These are phyloP conservation scores for Bhutanitis thaidina DNA, from an alignment of 2,888 invertebrate genomes.

Conservation along the genomic window DNA sequence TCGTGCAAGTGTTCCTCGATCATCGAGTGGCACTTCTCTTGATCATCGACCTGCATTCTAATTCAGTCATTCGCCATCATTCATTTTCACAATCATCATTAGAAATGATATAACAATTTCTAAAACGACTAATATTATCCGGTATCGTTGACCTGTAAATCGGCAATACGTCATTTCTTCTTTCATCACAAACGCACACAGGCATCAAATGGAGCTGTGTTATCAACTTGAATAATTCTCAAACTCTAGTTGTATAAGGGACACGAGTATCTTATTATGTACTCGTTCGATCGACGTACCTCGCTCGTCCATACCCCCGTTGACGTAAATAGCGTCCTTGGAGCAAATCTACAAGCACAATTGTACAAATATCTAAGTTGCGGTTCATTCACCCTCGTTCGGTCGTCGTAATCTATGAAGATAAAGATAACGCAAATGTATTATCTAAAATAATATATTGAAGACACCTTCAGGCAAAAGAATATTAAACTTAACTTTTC, in stretches of 20 bases:
- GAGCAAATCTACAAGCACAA: slow-evolving; percentile 64
- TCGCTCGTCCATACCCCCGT: slow-evolving; percentile 42
- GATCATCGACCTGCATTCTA: neutral
- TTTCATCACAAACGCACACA: slow-evolving; percentile 18
- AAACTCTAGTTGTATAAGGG: slow-evolving; percentile 41
- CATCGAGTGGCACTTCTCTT: slow-evolving; percentile 8
- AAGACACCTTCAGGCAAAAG: too few species aligned
- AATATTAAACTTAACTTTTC: too few species aligned
- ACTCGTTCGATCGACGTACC: slow-evolving; percentile 28
- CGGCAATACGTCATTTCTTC: slow-evolving; percentile 11
- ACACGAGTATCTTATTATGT: slow-evolving; percentile 33
- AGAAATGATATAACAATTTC: slow-evolving; percentile 2
- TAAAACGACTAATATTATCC: slow-evolving; percentile 20
- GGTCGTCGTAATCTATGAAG: slow-evolving; percentile 27
- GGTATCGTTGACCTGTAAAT: slow-evolving; percentile 42
- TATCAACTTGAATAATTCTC: slow-evolving; percentile 9
- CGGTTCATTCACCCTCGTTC: slow-evolving; percentile 61
- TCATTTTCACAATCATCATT: neutral
- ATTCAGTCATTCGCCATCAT: slow-evolving; percentile 5
- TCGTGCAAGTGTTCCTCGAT: slow-evolving; percentile 33
- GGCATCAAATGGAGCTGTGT: neutral
- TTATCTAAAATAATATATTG: too few species aligned
- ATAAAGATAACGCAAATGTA: slow-evolving; percentile 11
- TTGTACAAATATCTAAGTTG: slow-evolving; percentile 64
- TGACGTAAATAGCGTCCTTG: slow-evolving; percentile 74